Conservation (phyloP, 2,113 vertebrate genomes). For the Aphyosemion australe region DNA sequence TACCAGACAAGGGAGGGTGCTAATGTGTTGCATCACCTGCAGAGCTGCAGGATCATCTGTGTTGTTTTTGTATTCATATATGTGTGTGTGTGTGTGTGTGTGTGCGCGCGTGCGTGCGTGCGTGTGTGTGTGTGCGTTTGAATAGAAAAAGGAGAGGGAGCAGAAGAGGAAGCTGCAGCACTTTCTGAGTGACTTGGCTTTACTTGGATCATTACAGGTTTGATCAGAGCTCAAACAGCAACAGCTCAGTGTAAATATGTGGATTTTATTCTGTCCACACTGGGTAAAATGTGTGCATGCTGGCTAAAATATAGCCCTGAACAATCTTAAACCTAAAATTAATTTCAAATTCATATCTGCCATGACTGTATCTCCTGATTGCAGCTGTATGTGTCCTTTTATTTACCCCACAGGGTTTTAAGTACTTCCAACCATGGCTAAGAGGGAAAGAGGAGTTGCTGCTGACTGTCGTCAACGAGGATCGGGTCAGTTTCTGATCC, state of each 20-base stretch:
- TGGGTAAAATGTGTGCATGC: too few relatives aligned
- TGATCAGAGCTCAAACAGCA: neutral
- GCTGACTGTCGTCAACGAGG: constrained; percentile 82
- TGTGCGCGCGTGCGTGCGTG: neutral
- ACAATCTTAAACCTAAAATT: too few relatives aligned
- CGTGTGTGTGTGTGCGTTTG: neutral
- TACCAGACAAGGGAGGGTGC: constrained; percentile 30
- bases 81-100: neutral
- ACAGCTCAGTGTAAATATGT: neutral
- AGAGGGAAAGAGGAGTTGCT: constrained; percentile 83
- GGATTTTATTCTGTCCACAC: neutral
- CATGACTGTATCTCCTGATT: neutral
- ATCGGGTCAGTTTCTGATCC: constrained; percentile 68
- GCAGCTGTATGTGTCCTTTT: too few relatives aligned
- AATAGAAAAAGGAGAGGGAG: constrained; percentile 72
- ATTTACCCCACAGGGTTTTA: constrained; percentile 74
- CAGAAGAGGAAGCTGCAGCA: constrained; percentile 75
- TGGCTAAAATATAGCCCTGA: too few relatives aligned
- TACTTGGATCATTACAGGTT: constrained; percentile 80
- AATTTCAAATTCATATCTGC: too few relatives aligned
- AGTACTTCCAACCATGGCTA: constrained; percentile 84
- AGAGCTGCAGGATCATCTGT: neutral
- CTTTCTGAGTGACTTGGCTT: constrained; percentile 76
- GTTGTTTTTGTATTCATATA: neutral
- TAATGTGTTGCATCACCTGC: constrained; percentile 4